phyloP scores from a whole-genome alignment of 2,888 invertebrate species.

The Pristionchus maxplancki region DNA sequence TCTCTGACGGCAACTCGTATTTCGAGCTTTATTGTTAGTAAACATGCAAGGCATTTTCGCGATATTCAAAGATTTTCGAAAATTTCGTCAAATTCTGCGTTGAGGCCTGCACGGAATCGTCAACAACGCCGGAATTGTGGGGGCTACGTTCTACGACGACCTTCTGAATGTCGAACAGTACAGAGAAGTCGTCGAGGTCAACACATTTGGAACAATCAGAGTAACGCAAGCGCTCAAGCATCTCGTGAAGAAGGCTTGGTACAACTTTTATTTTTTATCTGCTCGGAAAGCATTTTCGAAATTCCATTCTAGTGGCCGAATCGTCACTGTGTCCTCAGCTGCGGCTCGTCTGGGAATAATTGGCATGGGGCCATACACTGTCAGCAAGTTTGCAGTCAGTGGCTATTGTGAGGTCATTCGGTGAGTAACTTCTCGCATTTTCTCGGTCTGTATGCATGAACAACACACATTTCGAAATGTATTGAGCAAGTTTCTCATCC shows the following conservation, averaged over 20 bases:
- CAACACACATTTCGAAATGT: background rate
- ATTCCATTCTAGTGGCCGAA: background rate
- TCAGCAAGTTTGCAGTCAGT: background rate
- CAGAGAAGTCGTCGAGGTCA: constrained; percentile 61
- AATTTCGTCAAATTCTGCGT: too few species aligned
- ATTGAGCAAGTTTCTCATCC: background rate
- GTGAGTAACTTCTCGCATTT: background rate
- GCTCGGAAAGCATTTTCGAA: too few species aligned
- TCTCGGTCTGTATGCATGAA: background rate
- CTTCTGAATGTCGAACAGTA: constrained; percentile 74
- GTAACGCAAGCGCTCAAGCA: constrained; percentile 70
- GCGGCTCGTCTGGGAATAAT: background rate
- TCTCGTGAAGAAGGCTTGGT: constrained; percentile 68
- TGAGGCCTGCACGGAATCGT: constrained; percentile 72
- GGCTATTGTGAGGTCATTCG: background rate
- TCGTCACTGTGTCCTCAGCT: background rate
- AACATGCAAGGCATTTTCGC: too few species aligned
- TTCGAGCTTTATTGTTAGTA: too few species aligned
- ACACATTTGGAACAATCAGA: constrained; percentile 77
- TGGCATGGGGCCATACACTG: background rate
- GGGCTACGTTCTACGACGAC: constrained; percentile 75
- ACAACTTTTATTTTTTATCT: too few species aligned
- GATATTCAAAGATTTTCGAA: too few species aligned
- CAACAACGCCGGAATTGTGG: constrained; percentile 75
- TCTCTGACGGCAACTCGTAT: too few species aligned